Evolutionary conservation across 2,797 vertebrate species (phyloP), one percentile per base, ranked within the genome.

Genomic region (Anabacerthia variegaticeps): DNA sequence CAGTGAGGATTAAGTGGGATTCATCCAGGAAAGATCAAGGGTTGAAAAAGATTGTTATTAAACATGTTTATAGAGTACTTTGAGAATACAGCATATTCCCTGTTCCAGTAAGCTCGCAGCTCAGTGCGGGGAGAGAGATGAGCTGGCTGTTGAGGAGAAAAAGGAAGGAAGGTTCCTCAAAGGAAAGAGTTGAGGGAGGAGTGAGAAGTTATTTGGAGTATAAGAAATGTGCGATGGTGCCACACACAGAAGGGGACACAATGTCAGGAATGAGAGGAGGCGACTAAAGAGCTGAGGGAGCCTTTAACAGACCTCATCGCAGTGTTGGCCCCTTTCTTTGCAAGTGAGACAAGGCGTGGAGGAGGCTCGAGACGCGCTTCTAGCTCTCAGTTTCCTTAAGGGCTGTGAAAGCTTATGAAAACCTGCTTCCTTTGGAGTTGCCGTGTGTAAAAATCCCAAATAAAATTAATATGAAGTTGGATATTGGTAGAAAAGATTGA

Each of bases 221-320:
- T 43, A 67, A 90, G 63, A 94, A 96, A 95, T 84, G 88, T 95
- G 94, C 5, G 79, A 96, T 90, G 77, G 85, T 86, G 69, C 91
- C 1, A 0, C 76, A 90, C 82, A 95, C 76, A 61, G 74, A 84
- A 93, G 87, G 88, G 83, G 94, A 81, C 85, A 69, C 88, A 34
- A 93, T 91, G 95, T 96, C 92, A 95, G 88, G 73, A 95, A 46
- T 88, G 88, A 92, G 94, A 96, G 95, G 94, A 96, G 96, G 96
- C 41, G 73, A 95, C 93, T 95, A 96, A 95, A 95, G 92, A 88
- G 59, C 95, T 92, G 96, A 97, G 92, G 95, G 92, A 95, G 92
- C 95, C 96, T 95, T 97, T 96, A 93, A 68, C 94, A 95, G 92
- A 95, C 94, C 96, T 96, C 85, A 94, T 95, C 92, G 95, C 92